Percentiles rank a stretch among this genome's conserved stretches.
Conservation (phyloP, 2,797 vertebrate genomes). For the Xenopus petersii region DNA sequence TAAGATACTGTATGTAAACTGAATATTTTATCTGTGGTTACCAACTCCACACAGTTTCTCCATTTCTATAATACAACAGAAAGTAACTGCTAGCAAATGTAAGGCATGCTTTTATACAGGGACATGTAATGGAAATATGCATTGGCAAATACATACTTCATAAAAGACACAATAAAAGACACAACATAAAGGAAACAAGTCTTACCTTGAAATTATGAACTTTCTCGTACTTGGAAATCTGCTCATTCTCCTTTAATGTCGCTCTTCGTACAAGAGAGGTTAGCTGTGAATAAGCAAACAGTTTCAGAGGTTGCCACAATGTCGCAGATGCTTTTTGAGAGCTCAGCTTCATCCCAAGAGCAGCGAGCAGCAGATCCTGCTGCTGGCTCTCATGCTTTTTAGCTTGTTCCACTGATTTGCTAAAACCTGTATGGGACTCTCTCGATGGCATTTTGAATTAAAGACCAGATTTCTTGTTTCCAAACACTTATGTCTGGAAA, state of each 20-base stretch:
- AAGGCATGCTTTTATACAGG: too few relatives aligned
- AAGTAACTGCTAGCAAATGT: too few relatives aligned
- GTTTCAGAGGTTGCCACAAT: constrained; percentile 98
- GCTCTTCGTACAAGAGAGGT: constrained; percentile 95
- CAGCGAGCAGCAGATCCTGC: constrained; percentile 86
- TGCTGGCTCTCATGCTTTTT: constrained; percentile 84
- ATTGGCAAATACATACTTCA: too few relatives aligned
- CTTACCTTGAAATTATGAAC: constrained; percentile 99
- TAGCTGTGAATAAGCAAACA: constrained; percentile 98
- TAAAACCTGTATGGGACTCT: constrained; percentile 79
- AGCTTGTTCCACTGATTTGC: constrained; percentile 78
- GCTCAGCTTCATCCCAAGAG: constrained; percentile 92
- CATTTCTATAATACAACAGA: too few relatives aligned
- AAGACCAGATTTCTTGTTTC: constrained; percentile 17
- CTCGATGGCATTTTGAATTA: constrained; percentile 81
- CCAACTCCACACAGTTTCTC: too few relatives aligned
- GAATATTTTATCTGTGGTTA: too few relatives aligned
- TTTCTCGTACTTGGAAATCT: constrained; percentile 88
- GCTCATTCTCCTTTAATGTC: constrained; percentile 92
- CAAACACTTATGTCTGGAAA: not conserved
- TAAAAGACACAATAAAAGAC: too few relatives aligned
- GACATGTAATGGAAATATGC: too few relatives aligned
- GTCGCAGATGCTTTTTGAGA: constrained; percentile 90
- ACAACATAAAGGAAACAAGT: not conserved
- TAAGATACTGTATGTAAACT: too few relatives aligned